Percentiles rank a stretch among this genome's conserved stretches.
These are phyloP conservation scores for Bombyx mandarina DNA, from an alignment of 1,140 invertebrate species.

Conservation along the genomic window DNA sequence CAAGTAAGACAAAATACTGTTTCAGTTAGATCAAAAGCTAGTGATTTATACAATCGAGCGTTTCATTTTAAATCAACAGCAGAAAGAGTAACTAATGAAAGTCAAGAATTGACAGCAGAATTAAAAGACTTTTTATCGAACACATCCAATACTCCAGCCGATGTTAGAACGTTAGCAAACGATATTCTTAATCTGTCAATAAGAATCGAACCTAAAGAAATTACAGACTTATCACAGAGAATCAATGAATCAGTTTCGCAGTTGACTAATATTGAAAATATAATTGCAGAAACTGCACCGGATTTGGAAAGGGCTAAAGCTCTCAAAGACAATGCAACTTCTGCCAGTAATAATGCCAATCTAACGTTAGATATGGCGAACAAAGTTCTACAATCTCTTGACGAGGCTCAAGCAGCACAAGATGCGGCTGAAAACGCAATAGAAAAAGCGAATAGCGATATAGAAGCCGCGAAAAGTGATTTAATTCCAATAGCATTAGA, in stretches of 20 bases:
- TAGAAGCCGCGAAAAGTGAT: slow-evolving; percentile 81
- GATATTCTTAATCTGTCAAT: slow-evolving; percentile 77
- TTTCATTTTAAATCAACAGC: slow-evolving; percentile 64
- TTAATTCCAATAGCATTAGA: slow-evolving; percentile 77
- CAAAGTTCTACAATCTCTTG: slow-evolving; percentile 72
- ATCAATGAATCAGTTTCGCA: slow-evolving; percentile 90
- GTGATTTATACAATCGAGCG: slow-evolving; percentile 65
- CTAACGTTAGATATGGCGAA: slow-evolving; percentile 72
- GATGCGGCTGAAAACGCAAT: slow-evolving; percentile 84
- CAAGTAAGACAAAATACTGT: slow-evolving; percentile 73
- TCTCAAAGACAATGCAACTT: slow-evolving; percentile 83
- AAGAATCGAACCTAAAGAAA: slow-evolving; percentile 85
- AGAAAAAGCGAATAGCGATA: slow-evolving; percentile 83
- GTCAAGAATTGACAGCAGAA: slow-evolving; percentile 74
- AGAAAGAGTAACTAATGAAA: slow-evolving; percentile 68
- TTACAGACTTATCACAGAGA: slow-evolving; percentile 83
- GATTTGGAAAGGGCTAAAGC: slow-evolving; percentile 82
- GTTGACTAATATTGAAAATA: slow-evolving; percentile 91
- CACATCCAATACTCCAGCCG: slow-evolving; percentile 83
- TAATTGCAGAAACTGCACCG: slow-evolving; percentile 84
- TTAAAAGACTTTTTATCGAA: slow-evolving; percentile 84
- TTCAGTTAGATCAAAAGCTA: slow-evolving; percentile 65
- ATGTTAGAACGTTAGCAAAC: slow-evolving; percentile 84
- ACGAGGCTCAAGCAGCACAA: slow-evolving; percentile 83
- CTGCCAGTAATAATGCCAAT: slow-evolving; percentile 79